phyloP scores from a whole-genome alignment of 2,113 vertebrate genomes.

The Pachypanchax playfairii region DNA sequence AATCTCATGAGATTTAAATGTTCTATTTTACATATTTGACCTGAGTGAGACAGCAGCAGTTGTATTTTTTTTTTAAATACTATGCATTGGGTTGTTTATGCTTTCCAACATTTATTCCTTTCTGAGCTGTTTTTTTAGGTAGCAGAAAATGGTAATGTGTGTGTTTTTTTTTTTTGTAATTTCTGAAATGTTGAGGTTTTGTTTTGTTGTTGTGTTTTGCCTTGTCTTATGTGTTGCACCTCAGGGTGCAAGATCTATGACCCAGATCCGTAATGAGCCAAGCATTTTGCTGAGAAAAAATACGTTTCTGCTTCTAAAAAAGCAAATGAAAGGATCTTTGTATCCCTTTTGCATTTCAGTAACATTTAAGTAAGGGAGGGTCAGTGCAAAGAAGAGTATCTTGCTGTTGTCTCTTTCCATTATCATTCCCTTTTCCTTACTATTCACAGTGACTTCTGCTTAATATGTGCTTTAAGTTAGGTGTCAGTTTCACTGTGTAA shows the following conservation, averaged over 20 bases:
- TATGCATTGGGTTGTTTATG: neutral
- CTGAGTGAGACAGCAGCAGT: no score
- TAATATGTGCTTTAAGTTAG: conserved; percentile 58
- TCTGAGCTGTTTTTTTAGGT: neutral
- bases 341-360: conserved; percentile 13
- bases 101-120: neutral
- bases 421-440: conserved; percentile 22
- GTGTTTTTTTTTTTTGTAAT: neutral
- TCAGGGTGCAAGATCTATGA: neutral
- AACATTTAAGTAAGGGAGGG: conserved; percentile 2
- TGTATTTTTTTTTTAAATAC: no score
- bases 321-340: conserved; percentile 18
- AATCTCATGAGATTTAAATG: no score
- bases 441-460: conserved; percentile 46
- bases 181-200: neutral
- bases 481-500: conserved; percentile 59
- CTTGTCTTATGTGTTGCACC: neutral
- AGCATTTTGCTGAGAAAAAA: neutral
- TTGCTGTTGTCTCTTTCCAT: conserved; percentile 41
- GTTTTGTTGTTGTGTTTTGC: neutral
- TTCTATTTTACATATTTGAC: no score
- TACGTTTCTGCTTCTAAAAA: conserved; percentile 10
- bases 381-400: conserved; percentile 5
- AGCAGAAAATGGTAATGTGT: neutral
- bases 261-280: neutral